These are phyloP conservation scores for Archivesica marissinica DNA, from an alignment of 1,140 invertebrate genomes.

Conservation along the genomic window DNA sequence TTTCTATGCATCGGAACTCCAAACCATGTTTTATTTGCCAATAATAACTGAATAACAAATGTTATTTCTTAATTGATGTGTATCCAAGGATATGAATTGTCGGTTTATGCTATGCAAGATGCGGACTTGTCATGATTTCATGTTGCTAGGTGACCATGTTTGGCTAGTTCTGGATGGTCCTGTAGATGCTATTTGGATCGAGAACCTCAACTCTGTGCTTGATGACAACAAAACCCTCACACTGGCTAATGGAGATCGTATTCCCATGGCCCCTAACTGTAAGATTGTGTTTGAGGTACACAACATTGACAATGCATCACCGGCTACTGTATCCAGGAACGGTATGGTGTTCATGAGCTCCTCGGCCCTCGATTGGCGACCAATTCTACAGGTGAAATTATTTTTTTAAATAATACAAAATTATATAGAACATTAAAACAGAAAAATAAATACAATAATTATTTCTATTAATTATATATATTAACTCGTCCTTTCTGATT, in stretches of 20 bases:
- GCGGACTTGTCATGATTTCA: no score
- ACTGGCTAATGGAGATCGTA: constrained; percentile 83
- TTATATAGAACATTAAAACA: no score
- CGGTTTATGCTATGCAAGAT: neutral
- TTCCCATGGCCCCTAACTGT: constrained; percentile 83
- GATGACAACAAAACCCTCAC: constrained; percentile 84
- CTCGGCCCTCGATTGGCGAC: constrained; percentile 82
- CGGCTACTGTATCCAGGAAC: constrained; percentile 83
- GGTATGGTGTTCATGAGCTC: constrained; percentile 84
- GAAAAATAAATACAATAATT: neutral
- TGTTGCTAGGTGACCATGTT: constrained; percentile 83
- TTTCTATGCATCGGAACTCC: no score
- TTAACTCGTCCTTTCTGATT: no score
- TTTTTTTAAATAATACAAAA: no score
- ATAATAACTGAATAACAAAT: no score
- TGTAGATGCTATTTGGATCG: constrained; percentile 84
- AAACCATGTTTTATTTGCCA: no score
- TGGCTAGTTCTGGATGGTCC: constrained; percentile 84
- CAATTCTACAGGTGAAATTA: constrained; percentile 79
- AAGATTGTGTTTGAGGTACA: constrained; percentile 84
- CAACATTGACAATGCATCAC: constrained; percentile 84
- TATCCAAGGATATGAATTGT: neutral
- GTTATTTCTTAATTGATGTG: neutral
- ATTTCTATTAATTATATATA: no score
- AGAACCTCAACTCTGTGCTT: constrained; percentile 84